Base-by-base conservation (phyloP, 2,888 invertebrate species). In the Exephanes ischioxanthus region DNA sequence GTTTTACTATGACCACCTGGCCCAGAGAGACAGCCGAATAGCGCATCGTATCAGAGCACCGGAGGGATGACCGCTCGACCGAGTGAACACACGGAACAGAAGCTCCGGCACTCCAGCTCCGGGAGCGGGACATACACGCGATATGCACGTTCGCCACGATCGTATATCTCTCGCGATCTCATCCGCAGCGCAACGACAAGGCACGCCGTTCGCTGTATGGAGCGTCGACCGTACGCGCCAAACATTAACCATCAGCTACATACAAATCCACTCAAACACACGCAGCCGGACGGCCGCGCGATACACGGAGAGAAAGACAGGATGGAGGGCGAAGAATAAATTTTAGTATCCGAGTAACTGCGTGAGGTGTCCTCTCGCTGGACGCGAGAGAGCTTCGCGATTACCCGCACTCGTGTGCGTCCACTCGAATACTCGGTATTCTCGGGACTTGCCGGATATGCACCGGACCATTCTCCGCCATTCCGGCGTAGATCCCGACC, bases 101-200 rank as follows among this genome's bases (percentile, higher is more conserved):
- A 70, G 73, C 79, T 71, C 30, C 41, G 61, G 16, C 26, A 45
- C 58, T 76, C 82, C 51, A 67, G 67, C 48, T 78, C 63, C 63
- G n/a, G 68, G 63, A 67, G 9, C 51, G 67, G 33, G 80, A 61
- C 61, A 73, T 51, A 80, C 77, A 84, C 80, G 73, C 75, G 81
- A 80, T 72, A 68, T 76, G 78, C 67, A 66, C 58, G 72, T 68
- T 77, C 37, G 30, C 53, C 80, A 37, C 76, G 85, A 85, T 85
- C 85, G 85, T 85, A 85, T 85, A 85, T 85, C 85, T 85, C 82
- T 85, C 82, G 75, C 79, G 82, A 85, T 85, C 85, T 82, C 82
- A 76, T 85, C 79, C 85, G 75, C 75, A 51, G 51, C 66, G 53
- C 77, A 75, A 53, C 75, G 75, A 85, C 82, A 75, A 72, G 70